Evolutionary conservation across 64 coral and sea anemone species (phyloP), one percentile per base, ranked within the genome.

Genomic region (Dendronephthya gigantea): DNA sequence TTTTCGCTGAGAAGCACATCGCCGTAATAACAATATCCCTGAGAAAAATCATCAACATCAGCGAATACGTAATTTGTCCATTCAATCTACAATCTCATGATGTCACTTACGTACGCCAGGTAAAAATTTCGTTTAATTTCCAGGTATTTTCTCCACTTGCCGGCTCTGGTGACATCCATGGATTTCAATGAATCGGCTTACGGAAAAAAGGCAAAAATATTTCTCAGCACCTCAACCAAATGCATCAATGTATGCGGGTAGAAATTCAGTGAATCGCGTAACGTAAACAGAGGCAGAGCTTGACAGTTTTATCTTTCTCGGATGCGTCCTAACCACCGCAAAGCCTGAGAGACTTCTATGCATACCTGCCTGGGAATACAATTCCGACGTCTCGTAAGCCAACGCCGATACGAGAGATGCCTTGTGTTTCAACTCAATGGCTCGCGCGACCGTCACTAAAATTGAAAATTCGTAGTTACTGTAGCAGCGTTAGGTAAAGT

Each of bases 141-240:
- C 82, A 97, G 58, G 36, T 97, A 97, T 85, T 97, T 97, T 49
- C 87, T 89, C 94, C 94, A 97, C 81, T 97, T 97, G n/a, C 89
- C 94, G 55, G 94, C 94, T 87, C 93, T 97, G 49, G 72, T 40
- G n/a, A 86, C 75, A 19, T 97, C 94, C 40, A 97, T 92, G 32
- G 92, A 93, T 82, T 90, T 93, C 4, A 97, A 32, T 0, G 89
- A 89, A 88, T 97, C 92, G 39, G 86, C 94, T 97, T 0, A 23
- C 11, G 19, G 68, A 13, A 86, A 68, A 12, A 83, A 23, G 35
- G 13, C 12, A 47, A 39, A 3, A 9, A 41, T 35, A 16, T n/a
- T 47, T 38, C 31, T 6, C 50, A 86, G 39, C 2, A 37, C 23
- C 22, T 17, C 51, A 66, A n/a, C n/a, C n/a, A n/a, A 36, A 40